Evolutionary conservation across 2,113 vertebrate species (phyloP), one percentile per base, ranked within the genome.

Genomic region (Circaetus cinerascens): DNA sequence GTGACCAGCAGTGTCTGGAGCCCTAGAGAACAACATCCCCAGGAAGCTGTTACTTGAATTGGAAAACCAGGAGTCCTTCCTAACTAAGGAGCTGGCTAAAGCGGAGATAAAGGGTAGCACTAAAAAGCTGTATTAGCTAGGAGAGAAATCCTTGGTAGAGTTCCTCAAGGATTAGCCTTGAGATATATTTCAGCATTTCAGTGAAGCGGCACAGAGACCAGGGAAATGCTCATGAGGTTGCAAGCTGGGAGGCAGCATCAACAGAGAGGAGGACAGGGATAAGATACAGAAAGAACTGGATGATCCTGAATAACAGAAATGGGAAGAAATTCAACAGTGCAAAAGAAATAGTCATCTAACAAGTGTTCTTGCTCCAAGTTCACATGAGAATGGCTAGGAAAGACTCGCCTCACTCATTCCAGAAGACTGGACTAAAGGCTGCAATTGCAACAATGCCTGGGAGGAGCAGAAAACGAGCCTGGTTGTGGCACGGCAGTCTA

Each of bases 321-420:
- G 17, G 64, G 15, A 85, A 79, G 36, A 83, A 88, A 91, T 50
- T 79, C 38, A 74, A 14, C 43, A 41, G 50, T 5, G 53, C 41
- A 66, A 73, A 88, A 45, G 36, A 79, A 95, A 53, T 0, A 1
- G 9, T 51, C n/a, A 29, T 20, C 62, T 48, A 92, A 72, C 27
- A 88, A 48, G 15, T 10, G 15, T 13, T 83, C 51, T 56, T 55
- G 17, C 71, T 94, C 45, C 21, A 59, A 45, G 55, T 5, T 81
- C 41, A 41, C 19, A 17, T 0, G 3, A 43, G 40, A 85, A 84
- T 1, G 15, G 29, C 43, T 32, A 11, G 50, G 62, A 55, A 76
- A 66, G 62, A 56, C 21, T 48, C 0, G 2, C 6, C 34, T 41
- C 1, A 1, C 23, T 73, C 45, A 13, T 25, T 64, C 16, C 6